Base-by-base conservation (phyloP, 2,797 vertebrate genomes). In the Momotus momota region DNA sequence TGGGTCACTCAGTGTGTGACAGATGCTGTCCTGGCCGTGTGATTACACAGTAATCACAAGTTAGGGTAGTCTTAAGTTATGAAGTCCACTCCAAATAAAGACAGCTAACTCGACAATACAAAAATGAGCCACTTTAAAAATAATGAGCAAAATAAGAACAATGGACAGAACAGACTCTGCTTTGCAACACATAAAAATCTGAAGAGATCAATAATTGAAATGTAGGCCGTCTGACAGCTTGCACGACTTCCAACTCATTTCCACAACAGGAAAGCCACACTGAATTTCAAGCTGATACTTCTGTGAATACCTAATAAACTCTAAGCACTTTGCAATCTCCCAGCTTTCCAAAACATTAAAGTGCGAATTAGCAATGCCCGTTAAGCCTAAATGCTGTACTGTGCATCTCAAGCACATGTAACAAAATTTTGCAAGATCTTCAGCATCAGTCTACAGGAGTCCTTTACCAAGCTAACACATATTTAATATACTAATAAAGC, bases 371-470 rank as follows among this genome's bases (percentile, higher is more conserved):
- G 45, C 57, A 79, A 14, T 57, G 40, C 20, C 25, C 14, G 41
- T 41, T 57, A 65, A 48, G 10, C 19, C 31, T 57, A 61, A 72
- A 66, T 20, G 7, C n/a, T 70, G 12, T 40, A 62, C 35, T 65
- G 3, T 10, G 21, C 14, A 78, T 27, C 38, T 84, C 29, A 54
- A 77, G 18, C 3, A 18, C 25, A 38, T 0, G 0, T 27, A 85
- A 57, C 20, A 23, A 27, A 45, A 49, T 45, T 49, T 31, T 46
- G 6, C 25, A 67, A 43, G 22, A 45, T 40, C 35, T 62, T 86
- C 27, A 60, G 12, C 61, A 67, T n/a, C 29, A 62, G 25, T 31
- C 48, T 51, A 51, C 4, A 17, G 0, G 14, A 64, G 8, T 81
- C 40, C 31, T 81, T 78, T 38, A 75, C 8, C 19, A 0, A 95